Evolutionary conservation across 2,888 invertebrate species (phyloP), one percentile per base, ranked within the genome.

Genomic region (Abrostola triplasia): DNA sequence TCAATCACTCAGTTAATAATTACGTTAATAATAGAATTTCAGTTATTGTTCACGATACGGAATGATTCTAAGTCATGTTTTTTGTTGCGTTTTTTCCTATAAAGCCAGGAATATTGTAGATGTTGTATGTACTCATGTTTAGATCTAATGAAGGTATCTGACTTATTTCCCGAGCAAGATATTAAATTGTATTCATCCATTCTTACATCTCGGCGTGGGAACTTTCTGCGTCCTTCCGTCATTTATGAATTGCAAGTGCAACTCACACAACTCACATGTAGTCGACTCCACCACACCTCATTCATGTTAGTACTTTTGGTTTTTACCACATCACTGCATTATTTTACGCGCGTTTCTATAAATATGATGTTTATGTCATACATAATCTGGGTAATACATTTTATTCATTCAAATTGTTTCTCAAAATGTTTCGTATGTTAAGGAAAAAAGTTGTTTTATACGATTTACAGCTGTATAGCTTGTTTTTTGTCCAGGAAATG

Each of bases 21-120:
- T 73, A 44, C 44, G 12, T 59, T 71, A 76, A 53, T 65, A 56
- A 76, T 73, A 76, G 67, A 55, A 66, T 71, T 75, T 76, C 41
- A 76, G 56, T 76, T 65, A 61, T 61, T 58, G 76, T 75, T 72
- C 58, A 60, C 42, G 72, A 72, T 75, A 71, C 6, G 42, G 69
- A 51, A 70, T 57, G 59, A 72, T 70, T 75, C 66, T 64, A 54
- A 42, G 71, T 75, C 75, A 36, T n/a, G 49, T 36, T 64, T 60
- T 13, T 54, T 59, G 49, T 70, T 50, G 24, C 10, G 24, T 70
- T 75, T 70, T 74, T 70, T 60, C 76, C 76, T 71, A 7, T 13
- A 64, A 40, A 1, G n/a, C 42, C 56, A 36, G 10, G 35, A 49
- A 48, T 53, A 41, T 24, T 36, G 35, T 64, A 36, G 54, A 59